Conservation (phyloP, 2,113 vertebrate species). For the Urocolius indicus region DNA sequence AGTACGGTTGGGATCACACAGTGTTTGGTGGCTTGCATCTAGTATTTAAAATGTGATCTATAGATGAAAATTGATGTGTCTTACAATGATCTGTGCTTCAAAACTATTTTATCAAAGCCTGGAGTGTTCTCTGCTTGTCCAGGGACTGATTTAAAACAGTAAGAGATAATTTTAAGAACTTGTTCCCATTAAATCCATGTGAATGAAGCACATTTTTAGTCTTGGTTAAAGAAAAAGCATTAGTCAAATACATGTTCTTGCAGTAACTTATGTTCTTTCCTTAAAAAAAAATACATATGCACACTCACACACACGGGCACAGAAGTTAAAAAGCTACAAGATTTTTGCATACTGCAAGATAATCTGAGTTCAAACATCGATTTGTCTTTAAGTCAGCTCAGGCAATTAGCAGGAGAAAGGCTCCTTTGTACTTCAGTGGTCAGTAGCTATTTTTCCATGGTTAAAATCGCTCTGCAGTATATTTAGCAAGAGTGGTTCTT, state of each 20-base stretch:
- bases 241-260: background rate
- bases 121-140: background rate
- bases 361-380: background rate
- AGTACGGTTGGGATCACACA: background rate
- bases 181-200: background rate
- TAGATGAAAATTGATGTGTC: background rate
- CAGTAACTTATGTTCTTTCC: background rate
- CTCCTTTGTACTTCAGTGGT: background rate
- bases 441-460: background rate
- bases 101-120: background rate
- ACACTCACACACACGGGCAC: fast-evolving
- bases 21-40: background rate
- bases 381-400: background rate
- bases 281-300: background rate
- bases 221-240: background rate
- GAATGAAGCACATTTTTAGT: background rate
- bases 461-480: constrained; percentile 8
- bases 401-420: constrained; percentile 11
- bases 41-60: background rate
- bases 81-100: background rate
- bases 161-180: background rate
- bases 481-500: constrained; percentile 50
- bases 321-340: background rate
- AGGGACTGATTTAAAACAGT: background rate
- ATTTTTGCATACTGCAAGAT: background rate